Evolutionary conservation across 2,797 vertebrate species (phyloP).

Genomic region (Cichlasoma orientale): DNA sequence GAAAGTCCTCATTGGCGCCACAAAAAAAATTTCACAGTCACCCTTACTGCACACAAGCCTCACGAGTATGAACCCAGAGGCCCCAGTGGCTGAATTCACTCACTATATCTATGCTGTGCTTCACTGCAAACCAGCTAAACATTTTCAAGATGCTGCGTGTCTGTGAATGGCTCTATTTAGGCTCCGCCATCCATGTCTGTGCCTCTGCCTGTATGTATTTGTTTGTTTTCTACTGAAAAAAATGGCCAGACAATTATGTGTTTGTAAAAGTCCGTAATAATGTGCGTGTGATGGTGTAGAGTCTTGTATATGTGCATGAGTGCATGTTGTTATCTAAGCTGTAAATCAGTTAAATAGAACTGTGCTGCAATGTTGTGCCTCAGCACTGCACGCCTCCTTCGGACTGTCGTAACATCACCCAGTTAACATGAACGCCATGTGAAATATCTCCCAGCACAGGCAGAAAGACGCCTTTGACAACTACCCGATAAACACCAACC

Average conservation of each 20-base stretch:
- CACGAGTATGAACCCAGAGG: constrained; percentile 24
- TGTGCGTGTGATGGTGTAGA: not conserved
- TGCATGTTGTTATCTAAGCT: not conserved
- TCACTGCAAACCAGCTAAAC: constrained; percentile 27
- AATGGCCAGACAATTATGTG: not conserved
- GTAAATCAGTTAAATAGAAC: not conserved
- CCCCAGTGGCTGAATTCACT: constrained; percentile 44
- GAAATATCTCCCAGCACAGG: constrained; percentile 50
- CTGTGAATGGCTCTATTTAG: constrained; percentile 27
- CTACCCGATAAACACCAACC: constrained; percentile 54
- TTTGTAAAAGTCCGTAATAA: not conserved
- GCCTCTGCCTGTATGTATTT: not conserved
- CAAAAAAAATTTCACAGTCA: not conserved
- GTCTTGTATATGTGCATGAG: not conserved
- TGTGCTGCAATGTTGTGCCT: not conserved
- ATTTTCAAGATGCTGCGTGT: constrained; percentile 25
- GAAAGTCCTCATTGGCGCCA: constrained; percentile 9
- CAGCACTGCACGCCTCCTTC: constrained; percentile 3
- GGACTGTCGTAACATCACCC: constrained; percentile 26
- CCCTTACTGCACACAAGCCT: constrained; percentile 14
- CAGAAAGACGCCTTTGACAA: constrained; percentile 75
- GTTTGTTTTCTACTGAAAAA: constrained; percentile 5
- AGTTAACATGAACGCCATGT: constrained; percentile 39
- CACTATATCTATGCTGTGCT: constrained; percentile 12
- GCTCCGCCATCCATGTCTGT: not conserved